Evolutionary conservation across 2,888 invertebrate species (phyloP), one percentile per base, ranked within the genome.

Genomic region (Tachina lurida): DNA sequence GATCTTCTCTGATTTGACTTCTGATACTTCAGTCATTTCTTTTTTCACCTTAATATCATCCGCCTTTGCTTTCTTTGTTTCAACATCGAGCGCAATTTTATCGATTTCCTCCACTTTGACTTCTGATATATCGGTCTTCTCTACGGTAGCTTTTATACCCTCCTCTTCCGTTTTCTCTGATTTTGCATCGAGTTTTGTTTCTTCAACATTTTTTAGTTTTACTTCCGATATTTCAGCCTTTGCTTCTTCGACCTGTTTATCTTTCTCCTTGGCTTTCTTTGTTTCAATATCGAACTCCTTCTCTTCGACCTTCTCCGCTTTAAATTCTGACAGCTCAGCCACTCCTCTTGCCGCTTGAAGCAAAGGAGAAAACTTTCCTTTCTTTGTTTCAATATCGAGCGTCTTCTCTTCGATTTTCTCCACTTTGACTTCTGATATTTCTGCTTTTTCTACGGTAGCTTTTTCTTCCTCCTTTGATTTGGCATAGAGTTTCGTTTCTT

Each of bases 291-390:
- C 41, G 1, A 74, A 0, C 15, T 74, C 62, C 13, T 54, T 88
- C 67, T 84, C 86, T 80, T 90, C 88, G 13, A 87, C 84, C 82
- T 89, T 83, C 22, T 80, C 75, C 31, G 74, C 60, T 31, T 31
- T 7, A 0, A 31, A 5, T 31, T 31, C 31, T 5, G 31, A 31
- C 7, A 31, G 5, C 1, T 67, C 62, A 19, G 39, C 13, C 58
- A n/a, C n/a, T n/a, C n/a, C n/a, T n/a, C n/a, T n/a, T n/a, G n/a
- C n/a, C n/a, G n/a, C n/a, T n/a, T n/a, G n/a, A n/a, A n/a, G n/a
- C n/a, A n/a, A n/a, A n/a, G n/a, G n/a, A n/a, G n/a, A n/a, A n/a
- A n/a, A n/a, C n/a, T n/a, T n/a, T n/a, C n/a, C 22, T 22, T 22
- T 22, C 22, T 22, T 22, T 3, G 22, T 22, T 22, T 22, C 22